phyloP scores from a whole-genome alignment of 2,113 vertebrate genomes.

The Morone chrysops region DNA sequence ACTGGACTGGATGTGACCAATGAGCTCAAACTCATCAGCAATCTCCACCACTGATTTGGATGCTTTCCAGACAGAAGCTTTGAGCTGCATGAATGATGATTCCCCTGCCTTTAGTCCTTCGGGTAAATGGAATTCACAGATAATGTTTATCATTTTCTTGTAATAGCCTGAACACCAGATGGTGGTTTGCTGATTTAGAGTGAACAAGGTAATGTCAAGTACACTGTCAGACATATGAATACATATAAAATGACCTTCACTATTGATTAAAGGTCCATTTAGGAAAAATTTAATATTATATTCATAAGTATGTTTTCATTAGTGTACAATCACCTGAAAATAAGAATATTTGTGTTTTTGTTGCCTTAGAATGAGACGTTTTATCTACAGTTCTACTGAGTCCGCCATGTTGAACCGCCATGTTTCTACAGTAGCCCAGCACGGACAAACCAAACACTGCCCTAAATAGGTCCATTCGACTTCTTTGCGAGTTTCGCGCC shows the following conservation, averaged over 20 bases:
- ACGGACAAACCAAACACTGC: too few relatives aligned
- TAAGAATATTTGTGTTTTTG: too few relatives aligned
- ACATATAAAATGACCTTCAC: neutral
- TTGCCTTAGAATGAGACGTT: too few relatives aligned
- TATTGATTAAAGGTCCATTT: neutral
- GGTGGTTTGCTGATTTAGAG: constrained; percentile 3
- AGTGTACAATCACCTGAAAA: too few relatives aligned
- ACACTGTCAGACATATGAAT: neutral
- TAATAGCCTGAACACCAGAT: constrained; percentile 28
- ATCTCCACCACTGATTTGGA: constrained; percentile 51
- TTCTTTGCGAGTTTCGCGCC: too few relatives aligned
- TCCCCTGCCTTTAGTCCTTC: constrained; percentile 23
- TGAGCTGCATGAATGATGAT: constrained; percentile 47
- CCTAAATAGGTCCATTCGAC: too few relatives aligned
- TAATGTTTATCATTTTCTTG: constrained; percentile 20
- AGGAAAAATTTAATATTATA: too few relatives aligned
- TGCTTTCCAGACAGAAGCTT: constrained; percentile 49
- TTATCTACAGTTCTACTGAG: too few relatives aligned
- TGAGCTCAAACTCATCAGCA: constrained; percentile 51
- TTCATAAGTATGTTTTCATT: too few relatives aligned
- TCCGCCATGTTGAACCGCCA: too few relatives aligned
- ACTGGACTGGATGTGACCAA: constrained; percentile 57
- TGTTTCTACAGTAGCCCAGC: too few relatives aligned
- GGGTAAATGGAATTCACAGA: constrained; percentile 28
- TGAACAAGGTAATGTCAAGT: neutral